Conservation (phyloP, 2,797 vertebrate species). For the Steatocranus sp. region DNA sequence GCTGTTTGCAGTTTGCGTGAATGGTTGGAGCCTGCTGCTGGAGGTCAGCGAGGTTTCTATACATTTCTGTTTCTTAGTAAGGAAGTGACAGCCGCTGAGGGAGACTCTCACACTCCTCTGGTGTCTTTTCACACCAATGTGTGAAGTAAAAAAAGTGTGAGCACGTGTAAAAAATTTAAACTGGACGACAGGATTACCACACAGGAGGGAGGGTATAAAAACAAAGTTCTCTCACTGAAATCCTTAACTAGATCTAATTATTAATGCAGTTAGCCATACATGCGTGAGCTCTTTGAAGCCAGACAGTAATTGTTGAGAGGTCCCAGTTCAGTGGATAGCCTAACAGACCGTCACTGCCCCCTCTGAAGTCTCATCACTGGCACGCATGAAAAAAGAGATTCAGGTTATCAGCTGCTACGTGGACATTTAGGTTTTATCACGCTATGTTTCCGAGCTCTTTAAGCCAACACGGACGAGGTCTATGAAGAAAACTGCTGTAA, state of each 20-base stretch:
- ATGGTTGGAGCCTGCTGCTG: neutral
- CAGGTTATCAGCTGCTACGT: neutral
- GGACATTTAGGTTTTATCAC: neutral
- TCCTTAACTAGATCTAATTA: neutral
- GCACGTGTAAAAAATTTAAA: fast-evolving
- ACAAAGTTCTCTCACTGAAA: neutral
- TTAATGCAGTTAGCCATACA: neutral
- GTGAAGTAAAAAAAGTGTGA: neutral
- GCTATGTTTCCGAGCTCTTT: neutral
- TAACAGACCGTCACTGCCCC: neutral
- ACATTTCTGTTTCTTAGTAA: neutral
- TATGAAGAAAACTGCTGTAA: neutral
- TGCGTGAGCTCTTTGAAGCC: neutral
- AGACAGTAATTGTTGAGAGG: neutral
- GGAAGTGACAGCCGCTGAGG: neutral
- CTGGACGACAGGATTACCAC: neutral
- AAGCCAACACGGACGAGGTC: neutral
- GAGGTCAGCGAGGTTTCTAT: neutral
- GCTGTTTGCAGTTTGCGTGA: neutral
- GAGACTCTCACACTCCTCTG: neutral
- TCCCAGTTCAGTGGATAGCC: neutral
- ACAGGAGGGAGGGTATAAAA: neutral
- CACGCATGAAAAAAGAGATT: neutral
- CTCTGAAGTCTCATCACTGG: neutral
- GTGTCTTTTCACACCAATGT: neutral